Conservation (phyloP, 2,113 vertebrate species). For the Rhinolophus sinicus region DNA sequence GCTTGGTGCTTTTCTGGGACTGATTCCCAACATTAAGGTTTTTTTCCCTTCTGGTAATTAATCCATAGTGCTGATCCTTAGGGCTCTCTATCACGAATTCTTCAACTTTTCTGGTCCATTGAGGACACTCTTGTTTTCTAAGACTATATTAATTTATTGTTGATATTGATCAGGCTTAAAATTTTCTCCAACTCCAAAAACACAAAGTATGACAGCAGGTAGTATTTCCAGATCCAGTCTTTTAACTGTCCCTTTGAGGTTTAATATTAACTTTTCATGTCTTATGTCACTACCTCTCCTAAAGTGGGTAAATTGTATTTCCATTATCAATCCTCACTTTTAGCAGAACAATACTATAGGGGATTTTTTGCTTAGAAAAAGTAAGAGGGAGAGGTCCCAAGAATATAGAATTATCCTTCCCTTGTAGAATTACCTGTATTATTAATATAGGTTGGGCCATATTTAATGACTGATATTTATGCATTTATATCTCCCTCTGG, state of each 20-base stretch:
- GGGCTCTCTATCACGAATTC: background rate
- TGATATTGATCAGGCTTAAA: background rate
- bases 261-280: constrained; percentile 16
- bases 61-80: background rate
- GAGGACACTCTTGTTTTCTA: background rate
- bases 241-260: background rate
- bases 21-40: background rate
- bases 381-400: background rate
- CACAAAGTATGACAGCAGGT: background rate
- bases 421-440: background rate
- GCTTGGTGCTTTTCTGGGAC: background rate
- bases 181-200: background rate
- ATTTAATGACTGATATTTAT: background rate
- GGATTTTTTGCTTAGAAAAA: background rate
- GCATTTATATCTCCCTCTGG: background rate
- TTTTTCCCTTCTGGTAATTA: background rate
- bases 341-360: background rate
- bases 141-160: background rate
- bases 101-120: background rate
- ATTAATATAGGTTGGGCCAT: background rate
- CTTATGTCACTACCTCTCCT: background rate
- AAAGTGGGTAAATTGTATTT: background rate
- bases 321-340: background rate
- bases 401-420: background rate
- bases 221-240: background rate